Conservation (phyloP, 2,888 invertebrate genomes). For the Agrotis ipsilon region DNA sequence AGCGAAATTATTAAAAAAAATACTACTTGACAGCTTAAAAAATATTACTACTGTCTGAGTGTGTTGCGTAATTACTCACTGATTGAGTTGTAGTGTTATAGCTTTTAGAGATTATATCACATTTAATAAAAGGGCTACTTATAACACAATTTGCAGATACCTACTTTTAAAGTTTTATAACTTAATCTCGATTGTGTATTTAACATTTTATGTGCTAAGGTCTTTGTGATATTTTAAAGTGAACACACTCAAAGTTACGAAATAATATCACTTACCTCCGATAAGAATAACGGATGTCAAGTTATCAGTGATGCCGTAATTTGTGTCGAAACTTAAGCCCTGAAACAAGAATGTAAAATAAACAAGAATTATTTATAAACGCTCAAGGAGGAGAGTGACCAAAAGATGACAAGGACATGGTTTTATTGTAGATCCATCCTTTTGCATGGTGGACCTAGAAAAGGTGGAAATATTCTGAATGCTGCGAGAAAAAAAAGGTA, state of each 20-base stretch:
- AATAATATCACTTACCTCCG: constrained; percentile 92
- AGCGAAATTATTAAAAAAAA: neutral
- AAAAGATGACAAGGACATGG: too few species aligned
- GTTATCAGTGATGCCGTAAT: constrained; percentile 96
- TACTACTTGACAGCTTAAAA: neutral
- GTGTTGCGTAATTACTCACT: neutral
- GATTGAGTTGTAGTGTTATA: constrained; percentile 4
- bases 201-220: neutral
- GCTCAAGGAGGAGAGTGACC: too few species aligned
- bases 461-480: too few species aligned
- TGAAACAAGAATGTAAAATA: constrained; percentile 66
- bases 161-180: constrained; percentile 11
- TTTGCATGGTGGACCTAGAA: too few species aligned
- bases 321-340: constrained; percentile 95
- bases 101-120: neutral
- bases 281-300: constrained; percentile 96
- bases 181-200: constrained; percentile 1
- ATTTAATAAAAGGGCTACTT: neutral
- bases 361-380: neutral
- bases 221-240: neutral
- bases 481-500: too few species aligned
- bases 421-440: too few species aligned
- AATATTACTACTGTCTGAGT: neutral
- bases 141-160: neutral
- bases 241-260: constrained; percentile 6